Base-by-base conservation (phyloP, 2,797 vertebrate species). In the Prunella strophiata region DNA sequence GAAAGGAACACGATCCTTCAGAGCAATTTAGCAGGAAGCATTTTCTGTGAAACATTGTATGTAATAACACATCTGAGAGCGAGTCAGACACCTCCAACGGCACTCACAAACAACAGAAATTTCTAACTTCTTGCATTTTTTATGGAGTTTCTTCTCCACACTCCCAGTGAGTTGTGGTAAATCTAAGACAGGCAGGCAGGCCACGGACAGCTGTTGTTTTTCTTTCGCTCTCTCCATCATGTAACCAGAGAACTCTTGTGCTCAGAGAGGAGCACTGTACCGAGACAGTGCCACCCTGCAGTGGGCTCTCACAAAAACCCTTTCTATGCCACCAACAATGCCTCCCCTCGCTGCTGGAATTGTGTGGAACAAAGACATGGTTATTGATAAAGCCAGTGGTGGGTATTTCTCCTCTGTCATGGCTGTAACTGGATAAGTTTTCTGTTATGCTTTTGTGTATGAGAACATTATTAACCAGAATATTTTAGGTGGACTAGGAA, bases 221-320 rank as follows among this genome's bases (percentile, higher is more conserved):
- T 16, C 76, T 84, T 94, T 43, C 1, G 14, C 71, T 65, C 16
- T 75, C 70, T 81, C 12, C 62, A 54, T 36, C 51, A 1, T 91
- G 89, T 95, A 94, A 94, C 87, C 71, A 91, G 86, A 95, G 88
- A 93, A 86, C 20, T 40, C 62, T 90, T 75, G 90, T 94, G 82
- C 22, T 91, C 75, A 52, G 61, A 93, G 77, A 91, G 95, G 34
- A 85, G 92, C 91, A 95, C 73, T 96, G 89, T 92, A 68, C 67
- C 29, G 59, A 94, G 90, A 58, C 92, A 87, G 67, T 72, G 91
- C 77, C 74, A 52, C 89, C 84, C 86, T 59, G 77, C 21, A 5
- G 32, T 58, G 84, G 67, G 80, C 27, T 47, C 75, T 78, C 30
- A 96, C 86, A 95, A 93, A 87, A 95, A 32, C 27, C 5, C 34